Percentiles rank a stretch among this genome's conserved stretches.
Conservation (phyloP, 1,140 invertebrate genomes). For the Papilio glaucus region DNA sequence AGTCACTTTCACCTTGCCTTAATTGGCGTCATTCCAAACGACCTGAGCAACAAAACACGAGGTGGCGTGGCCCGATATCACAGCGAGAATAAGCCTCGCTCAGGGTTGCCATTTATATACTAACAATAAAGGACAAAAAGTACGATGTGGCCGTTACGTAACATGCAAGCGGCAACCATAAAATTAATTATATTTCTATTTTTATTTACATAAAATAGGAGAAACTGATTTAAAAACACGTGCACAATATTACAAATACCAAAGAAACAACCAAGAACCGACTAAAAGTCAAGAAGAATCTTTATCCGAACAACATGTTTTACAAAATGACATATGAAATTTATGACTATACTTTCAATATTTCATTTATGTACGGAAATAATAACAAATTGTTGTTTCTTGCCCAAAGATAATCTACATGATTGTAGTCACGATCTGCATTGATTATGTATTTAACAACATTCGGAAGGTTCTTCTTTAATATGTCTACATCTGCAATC, state of each 20-base stretch:
- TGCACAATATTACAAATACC: no score
- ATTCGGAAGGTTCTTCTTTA: conserved; percentile 77
- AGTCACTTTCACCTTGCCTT: conserved; percentile 44
- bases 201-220: conserved; percentile 1
- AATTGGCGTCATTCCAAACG: conserved; percentile 46
- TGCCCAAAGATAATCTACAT: conserved; percentile 47
- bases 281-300: no score
- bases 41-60: conserved; percentile 37
- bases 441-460: conserved; percentile 45
- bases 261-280: no score
- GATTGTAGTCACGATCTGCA: conserved; percentile 44
- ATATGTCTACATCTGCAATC: conserved; percentile 79
- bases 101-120: conserved; percentile 18
- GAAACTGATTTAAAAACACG: not conserved
- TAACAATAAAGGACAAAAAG: conserved; percentile 30
- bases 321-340: no score
- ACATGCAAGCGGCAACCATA: conserved; percentile 5
- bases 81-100: conserved; percentile 36
- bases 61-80: conserved; percentile 39
- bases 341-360: not conserved
- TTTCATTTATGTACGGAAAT: conserved; percentile 31
- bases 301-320: no score
- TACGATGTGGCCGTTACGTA: conserved; percentile 13
- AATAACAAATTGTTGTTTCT: conserved; percentile 35
- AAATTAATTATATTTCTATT: not conserved